Conservation (phyloP, 1,140 invertebrate genomes). For the Drusus annulatus region DNA sequence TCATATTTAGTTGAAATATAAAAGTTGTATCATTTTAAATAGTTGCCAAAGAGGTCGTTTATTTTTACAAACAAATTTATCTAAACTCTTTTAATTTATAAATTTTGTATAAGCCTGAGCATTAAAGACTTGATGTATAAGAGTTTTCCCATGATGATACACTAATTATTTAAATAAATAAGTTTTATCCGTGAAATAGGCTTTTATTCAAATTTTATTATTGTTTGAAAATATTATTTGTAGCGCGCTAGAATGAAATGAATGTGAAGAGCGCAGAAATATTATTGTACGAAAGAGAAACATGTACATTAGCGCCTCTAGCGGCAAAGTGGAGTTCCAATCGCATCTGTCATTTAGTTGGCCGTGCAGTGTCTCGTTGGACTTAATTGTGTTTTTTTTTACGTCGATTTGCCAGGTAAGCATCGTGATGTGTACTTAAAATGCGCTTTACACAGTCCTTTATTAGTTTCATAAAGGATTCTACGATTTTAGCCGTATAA, state of each 20-base stretch:
- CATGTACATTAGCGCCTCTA: slow-evolving; percentile 31
- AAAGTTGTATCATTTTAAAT: no score
- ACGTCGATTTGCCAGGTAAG: slow-evolving; percentile 35
- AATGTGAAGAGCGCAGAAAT: background rate
- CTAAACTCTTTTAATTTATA: no score
- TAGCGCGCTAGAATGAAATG: background rate
- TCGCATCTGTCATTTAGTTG: slow-evolving; percentile 46
- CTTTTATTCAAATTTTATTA: background rate
- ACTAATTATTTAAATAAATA: background rate
- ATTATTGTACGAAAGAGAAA: slow-evolving; percentile 22
- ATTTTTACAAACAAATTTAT: no score
- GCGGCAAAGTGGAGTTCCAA: slow-evolving; percentile 11
- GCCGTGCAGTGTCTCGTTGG: slow-evolving; percentile 33
- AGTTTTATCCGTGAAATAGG: background rate
- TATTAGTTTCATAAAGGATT: background rate
- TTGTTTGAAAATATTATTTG: background rate
- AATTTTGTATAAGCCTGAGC: no score
- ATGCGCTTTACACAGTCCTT: background rate
- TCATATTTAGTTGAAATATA: no score
- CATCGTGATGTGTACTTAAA: slow-evolving; percentile 5
- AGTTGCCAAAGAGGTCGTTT: no score
- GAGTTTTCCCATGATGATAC: no score
- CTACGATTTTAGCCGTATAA: background rate
- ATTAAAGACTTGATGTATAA: no score
- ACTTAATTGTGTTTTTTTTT: slow-evolving; percentile 38